Evolutionary conservation across 2,888 invertebrate genomes (phyloP), one percentile per base, ranked within the genome.

Genomic region (Xylota segnis): DNA sequence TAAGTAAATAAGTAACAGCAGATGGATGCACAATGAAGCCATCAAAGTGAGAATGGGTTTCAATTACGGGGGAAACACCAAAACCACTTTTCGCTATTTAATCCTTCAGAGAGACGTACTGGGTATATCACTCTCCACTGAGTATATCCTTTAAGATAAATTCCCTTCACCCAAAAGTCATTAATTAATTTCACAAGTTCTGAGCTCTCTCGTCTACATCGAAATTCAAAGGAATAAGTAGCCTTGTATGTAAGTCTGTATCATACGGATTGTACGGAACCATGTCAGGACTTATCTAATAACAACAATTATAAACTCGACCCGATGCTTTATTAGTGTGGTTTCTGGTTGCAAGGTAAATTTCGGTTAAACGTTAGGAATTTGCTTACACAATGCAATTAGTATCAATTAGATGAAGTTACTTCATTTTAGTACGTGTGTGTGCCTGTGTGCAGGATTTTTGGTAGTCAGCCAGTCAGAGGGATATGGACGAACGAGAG

Each of bases 301-400:
- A 65, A 50, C 63, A 72, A 34, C 71, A 72, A 76, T 65, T 68
- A 59, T 59, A 76, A 68, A 56, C 72, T 65, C 58, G 40, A 79
- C 72, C 56, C 43, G 71, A 66, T 72, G 50, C 63, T 72, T 72
- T 72, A 72, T 71, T 52, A 65, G 79, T 72, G 78, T 47, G 78
- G 65, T 65, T 79, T 70, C 50, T 66, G 65, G 79, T 79, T 66
- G 18, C 65, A 65, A 59, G 63, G 71, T 72, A 79, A 34, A 72
- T 72, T 71, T 79, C 43, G 65, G 78, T 72, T 79, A 79, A 79
- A 50, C 71, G 71, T 63, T 63, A 29, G 63, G 29, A 79, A 72
- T 72, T 72, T 79, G 32, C 72, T 66, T 52, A 72, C 65, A 79
- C 79, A 72, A 79, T 58, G 56, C 72, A 65, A 79, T 79, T 65